These are phyloP conservation scores for Corythoichthys haematopterus DNA, from an alignment of 2,113 vertebrate genomes.

Conservation along the genomic window DNA sequence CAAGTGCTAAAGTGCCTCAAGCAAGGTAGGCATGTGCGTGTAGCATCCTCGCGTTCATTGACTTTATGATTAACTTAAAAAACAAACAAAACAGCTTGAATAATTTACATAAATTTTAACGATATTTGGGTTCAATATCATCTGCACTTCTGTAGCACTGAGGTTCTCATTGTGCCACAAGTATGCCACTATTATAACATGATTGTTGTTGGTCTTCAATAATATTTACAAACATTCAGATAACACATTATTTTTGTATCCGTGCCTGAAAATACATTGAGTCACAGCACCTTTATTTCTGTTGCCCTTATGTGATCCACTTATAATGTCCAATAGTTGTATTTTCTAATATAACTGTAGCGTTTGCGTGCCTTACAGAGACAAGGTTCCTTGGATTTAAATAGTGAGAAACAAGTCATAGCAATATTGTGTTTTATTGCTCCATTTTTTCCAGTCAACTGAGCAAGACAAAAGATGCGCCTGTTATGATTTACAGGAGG, in stretches of 20 bases:
- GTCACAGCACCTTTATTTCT: constrained; percentile 29
- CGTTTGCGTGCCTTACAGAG: constrained; percentile 4
- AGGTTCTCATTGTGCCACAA: neutral
- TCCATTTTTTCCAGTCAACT: constrained; percentile 16
- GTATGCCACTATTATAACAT: neutral
- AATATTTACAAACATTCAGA: neutral
- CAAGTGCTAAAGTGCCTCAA: constrained; percentile 63
- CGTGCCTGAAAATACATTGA: neutral
- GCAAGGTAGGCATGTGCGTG: constrained; percentile 55
- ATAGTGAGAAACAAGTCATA: constrained; percentile 4
- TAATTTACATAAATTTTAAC: neutral
- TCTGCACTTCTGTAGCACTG: neutral
- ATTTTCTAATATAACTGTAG: constrained; percentile 9
- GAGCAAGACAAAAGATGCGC: constrained; percentile 58
- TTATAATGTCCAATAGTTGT: constrained; percentile 10
- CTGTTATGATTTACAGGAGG: constrained; percentile 47
- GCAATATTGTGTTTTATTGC: constrained; percentile 2
- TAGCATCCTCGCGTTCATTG: constrained; percentile 7
- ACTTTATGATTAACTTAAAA: neutral
- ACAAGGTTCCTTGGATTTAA: constrained; percentile 8
- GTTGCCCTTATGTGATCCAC: constrained; percentile 22
- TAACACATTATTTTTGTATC: neutral
- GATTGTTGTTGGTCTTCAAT: neutral
- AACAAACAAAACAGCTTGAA: neutral
- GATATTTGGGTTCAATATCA: neutral